Evolutionary conservation across 30 jellyfish, hydroid and myxozoan species (phyloP).

Genomic region (Haliclystus octoradiatus): DNA sequence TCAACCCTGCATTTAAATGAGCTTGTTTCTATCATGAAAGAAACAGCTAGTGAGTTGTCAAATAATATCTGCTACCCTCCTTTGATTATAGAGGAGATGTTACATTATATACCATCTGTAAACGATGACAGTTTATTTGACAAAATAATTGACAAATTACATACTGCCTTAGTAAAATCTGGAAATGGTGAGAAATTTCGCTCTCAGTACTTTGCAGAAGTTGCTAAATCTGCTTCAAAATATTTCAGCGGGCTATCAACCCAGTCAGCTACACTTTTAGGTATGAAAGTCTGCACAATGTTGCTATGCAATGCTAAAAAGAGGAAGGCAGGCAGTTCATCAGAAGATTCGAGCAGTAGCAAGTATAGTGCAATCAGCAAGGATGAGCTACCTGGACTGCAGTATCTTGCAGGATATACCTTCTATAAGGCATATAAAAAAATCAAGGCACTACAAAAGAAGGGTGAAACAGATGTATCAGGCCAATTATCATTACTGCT

Average conservation of each 20-base stretch:
- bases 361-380: conserved; percentile 7
- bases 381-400: conserved; percentile 14
- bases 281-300: not conserved
- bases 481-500: not conserved
- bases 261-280: conserved; percentile 12
- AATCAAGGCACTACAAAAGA: not conserved
- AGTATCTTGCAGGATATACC: conserved; percentile 14
- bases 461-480: conserved; percentile 24
- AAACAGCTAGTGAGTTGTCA: conserved; percentile 13
- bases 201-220: conserved; percentile 10
- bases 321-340: not conserved
- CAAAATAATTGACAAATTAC: conserved; percentile 2
- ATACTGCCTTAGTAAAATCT: conserved; percentile 3
- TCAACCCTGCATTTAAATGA: conserved; percentile 9
- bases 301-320: conserved; percentile 4
- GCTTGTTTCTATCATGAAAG: conserved; percentile 1
- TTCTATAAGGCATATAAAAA: not conserved
- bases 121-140: not conserved
- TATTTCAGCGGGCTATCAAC: conserved; percentile 4
- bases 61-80: conserved; percentile 20
- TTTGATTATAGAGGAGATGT: conserved; percentile 8
- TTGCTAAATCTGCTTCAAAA: not conserved
- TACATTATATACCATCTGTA: not conserved
- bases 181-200: conserved; percentile 22
- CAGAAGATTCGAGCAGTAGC: conserved; percentile 6